Evolutionary conservation across 2,888 invertebrate genomes (phyloP).

Genomic region (Scaptomyza polygonia): DNA sequence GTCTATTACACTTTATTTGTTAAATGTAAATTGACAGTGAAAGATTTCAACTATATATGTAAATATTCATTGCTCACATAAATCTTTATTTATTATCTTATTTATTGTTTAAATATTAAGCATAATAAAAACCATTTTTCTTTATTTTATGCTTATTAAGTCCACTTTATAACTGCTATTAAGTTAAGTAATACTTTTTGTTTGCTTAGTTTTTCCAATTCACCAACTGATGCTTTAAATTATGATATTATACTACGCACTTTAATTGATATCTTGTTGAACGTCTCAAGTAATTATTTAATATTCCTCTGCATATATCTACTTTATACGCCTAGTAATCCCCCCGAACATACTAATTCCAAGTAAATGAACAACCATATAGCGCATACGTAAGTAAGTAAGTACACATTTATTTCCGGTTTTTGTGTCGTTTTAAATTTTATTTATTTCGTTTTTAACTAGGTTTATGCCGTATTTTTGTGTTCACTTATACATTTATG

Average conservation of each 20-base stretch:
- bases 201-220: neutral
- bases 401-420: conserved; percentile 5
- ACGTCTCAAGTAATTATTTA: neutral
- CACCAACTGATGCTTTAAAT: neutral
- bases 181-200: neutral
- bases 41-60: no score
- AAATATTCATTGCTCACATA: no score
- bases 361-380: conserved; percentile 20
- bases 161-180: no score
- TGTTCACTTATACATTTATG: conserved; percentile 70
- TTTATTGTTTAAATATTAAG: no score
- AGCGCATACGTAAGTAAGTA: conserved; percentile 19
- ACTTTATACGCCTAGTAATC: conserved; percentile 10
- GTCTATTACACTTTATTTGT: conserved; percentile 7
- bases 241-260: neutral
- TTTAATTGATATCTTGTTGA: neutral
- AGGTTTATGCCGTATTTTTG: conserved; percentile 38
- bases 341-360: conserved; percentile 8
- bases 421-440: conserved; percentile 40
- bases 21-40: no score
- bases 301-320: neutral
- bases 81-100: no score
- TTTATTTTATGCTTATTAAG: neutral
- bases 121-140: neutral
- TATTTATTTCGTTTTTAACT: conserved; percentile 48